A percentile compares a stretch with the other conserved stretches of the same genome.
Evolutionary conservation across 2,113 vertebrate genomes (phyloP).

Genomic region (Cairina moschata): DNA sequence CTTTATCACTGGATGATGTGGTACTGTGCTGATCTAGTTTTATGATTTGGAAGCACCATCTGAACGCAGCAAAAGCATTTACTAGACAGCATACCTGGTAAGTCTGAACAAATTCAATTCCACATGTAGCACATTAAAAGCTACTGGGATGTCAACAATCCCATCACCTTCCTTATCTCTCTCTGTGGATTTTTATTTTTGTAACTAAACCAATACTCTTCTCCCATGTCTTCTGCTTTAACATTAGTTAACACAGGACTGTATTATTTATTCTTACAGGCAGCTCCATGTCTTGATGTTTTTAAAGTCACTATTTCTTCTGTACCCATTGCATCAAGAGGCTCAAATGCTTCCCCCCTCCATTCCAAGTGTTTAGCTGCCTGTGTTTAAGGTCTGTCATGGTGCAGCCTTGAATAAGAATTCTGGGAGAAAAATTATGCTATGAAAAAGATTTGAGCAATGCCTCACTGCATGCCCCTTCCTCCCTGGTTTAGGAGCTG

Average conservation of each 20-base stretch:
- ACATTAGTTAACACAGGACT: not conserved
- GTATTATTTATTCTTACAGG: not conserved
- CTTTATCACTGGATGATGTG: not conserved
- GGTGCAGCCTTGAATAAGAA: not conserved
- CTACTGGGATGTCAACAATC: not conserved
- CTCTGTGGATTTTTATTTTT: accelerated
- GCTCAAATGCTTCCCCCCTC: not conserved
- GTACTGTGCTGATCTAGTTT: not conserved
- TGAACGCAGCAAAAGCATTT: accelerated
- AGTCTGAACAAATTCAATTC: not conserved
- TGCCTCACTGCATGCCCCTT: accelerated
- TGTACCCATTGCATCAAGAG: not conserved
- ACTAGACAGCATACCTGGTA: not conserved
- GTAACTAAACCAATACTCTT: not conserved
- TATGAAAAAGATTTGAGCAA: not conserved
- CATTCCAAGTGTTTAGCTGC: not conserved
- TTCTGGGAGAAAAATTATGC: not conserved
- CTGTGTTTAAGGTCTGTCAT: not conserved
- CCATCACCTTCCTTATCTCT: not conserved
- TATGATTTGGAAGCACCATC: not conserved
- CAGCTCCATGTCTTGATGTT: not conserved
- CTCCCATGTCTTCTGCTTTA: not conserved
- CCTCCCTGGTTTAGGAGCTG: not conserved
- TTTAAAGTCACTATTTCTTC: not conserved
- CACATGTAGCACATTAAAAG: accelerated